Conservation (phyloP, 2,797 vertebrate genomes). For the Stomatorhinus walkeri region DNA sequence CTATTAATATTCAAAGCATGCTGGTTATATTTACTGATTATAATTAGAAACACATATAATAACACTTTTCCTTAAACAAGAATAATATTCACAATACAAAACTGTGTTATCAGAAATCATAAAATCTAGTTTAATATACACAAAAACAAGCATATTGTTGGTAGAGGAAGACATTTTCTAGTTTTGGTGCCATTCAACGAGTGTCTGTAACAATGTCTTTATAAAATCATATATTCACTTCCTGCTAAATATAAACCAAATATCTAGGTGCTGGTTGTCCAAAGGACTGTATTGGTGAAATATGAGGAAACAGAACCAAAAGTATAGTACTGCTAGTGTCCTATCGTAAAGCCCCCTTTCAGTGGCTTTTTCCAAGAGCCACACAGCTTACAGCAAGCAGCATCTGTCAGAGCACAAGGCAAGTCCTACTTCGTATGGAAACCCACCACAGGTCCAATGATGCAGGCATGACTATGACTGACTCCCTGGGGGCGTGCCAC, state of each 20-base stretch:
- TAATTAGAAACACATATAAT: conserved; percentile 26
- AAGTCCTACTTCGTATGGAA: background rate
- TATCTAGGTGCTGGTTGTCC: background rate
- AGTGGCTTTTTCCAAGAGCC: background rate
- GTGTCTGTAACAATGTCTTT: background rate
- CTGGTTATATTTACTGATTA: conserved; percentile 31
- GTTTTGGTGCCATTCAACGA: conserved; percentile 33
- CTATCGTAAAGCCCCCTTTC: background rate
- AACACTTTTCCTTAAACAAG: conserved; percentile 23
- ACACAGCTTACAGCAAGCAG: background rate
- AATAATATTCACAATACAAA: background rate
- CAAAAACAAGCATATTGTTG: conserved; percentile 44
- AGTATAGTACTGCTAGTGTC: background rate
- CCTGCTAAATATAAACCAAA: background rate
- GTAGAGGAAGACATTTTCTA: conserved; percentile 53
- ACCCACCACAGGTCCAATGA: background rate
- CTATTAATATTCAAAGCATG: conserved; percentile 24
- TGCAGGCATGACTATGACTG: background rate
- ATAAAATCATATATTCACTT: background rate
- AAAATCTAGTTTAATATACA: conserved; percentile 29
- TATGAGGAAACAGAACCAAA: background rate
- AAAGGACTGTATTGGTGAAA: background rate
- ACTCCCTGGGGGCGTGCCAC: background rate
- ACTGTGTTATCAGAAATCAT: background rate
- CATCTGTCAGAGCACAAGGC: background rate